phyloP scores from a whole-genome alignment of 2,888 invertebrate genomes.

The Aquatica leii region DNA sequence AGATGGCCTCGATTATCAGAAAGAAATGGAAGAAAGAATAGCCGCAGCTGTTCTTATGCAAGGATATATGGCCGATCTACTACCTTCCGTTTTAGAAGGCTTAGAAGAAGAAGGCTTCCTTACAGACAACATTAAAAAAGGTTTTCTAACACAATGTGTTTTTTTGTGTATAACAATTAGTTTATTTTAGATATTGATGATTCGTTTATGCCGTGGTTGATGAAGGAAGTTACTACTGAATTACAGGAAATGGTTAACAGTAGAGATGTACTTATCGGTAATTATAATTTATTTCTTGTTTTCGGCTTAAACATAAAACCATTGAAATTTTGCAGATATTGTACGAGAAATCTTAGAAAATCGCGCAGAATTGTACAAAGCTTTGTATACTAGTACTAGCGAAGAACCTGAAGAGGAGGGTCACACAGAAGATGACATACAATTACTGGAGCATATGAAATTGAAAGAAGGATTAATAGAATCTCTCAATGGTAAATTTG shows the following conservation, averaged over 20 bases:
- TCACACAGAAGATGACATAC: conserved; percentile 49
- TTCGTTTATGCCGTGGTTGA: conserved; percentile 87
- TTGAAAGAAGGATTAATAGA: conserved; percentile 50
- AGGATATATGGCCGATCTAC: conserved; percentile 85
- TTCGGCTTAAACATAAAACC: neutral
- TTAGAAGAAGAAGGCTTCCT: conserved; percentile 79
- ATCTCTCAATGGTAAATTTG: neutral
- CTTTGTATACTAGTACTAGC: conserved; percentile 56
- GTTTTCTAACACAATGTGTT: conserved; percentile 50
- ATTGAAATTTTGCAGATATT: conserved; percentile 65
- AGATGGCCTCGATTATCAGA: conserved; percentile 69
- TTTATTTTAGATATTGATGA: conserved; percentile 73
- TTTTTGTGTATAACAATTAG: neutral
- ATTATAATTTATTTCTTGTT: conserved; percentile 35
- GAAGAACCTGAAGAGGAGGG: conserved; percentile 50
- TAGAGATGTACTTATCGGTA: conserved; percentile 80
- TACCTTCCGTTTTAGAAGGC: conserved; percentile 84
- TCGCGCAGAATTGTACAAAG: conserved; percentile 70
- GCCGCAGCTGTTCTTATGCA: conserved; percentile 85
- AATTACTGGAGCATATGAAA: conserved; percentile 53
- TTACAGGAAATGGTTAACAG: conserved; percentile 83
- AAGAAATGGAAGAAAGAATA: conserved; percentile 79
- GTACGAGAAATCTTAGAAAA: conserved; percentile 81
- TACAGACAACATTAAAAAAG: conserved; percentile 68
- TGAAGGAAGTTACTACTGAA: conserved; percentile 81